phyloP scores from a whole-genome alignment of 2,113 vertebrate species.

The Pheucticus melanocephalus region DNA sequence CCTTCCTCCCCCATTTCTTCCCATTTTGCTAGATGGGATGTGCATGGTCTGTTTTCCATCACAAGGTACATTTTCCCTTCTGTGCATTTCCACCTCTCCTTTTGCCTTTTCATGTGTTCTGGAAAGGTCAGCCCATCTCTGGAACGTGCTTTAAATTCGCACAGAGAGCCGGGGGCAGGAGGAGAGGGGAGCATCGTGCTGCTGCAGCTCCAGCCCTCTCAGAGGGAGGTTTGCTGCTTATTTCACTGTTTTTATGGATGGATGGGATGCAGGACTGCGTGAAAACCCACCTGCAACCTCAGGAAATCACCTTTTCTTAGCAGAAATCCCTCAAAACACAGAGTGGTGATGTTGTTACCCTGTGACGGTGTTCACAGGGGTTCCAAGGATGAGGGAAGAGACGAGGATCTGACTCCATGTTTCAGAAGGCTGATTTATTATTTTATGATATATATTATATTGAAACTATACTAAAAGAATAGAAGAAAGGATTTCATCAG shows the following conservation, averaged over 20 bases:
- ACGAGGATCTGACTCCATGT: too few relatives aligned
- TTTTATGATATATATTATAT: too few relatives aligned
- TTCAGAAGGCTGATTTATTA: too few relatives aligned
- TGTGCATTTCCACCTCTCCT: neutral
- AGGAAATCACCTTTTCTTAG: neutral
- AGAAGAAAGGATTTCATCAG: too few relatives aligned
- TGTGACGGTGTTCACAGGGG: too few relatives aligned
- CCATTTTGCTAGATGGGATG: accelerated
- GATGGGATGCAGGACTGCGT: neutral
- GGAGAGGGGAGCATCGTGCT: neutral
- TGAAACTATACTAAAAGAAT: too few relatives aligned
- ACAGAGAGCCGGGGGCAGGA: constrained; percentile 3
- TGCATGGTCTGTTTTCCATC: neutral
- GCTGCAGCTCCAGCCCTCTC: neutral
- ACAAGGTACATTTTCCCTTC: neutral
- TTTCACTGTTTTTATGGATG: neutral
- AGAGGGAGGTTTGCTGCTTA: neutral
- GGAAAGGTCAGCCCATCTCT: constrained; percentile 41
- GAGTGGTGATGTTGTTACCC: accelerated
- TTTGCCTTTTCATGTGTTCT: neutral
- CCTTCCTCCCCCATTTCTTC: neutral
- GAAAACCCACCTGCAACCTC: neutral
- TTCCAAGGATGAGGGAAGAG: too few relatives aligned
- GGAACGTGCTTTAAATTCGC: constrained; percentile 17
- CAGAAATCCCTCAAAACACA: neutral